Evolutionary conservation across 2,888 invertebrate species (phyloP).

Genomic region (Deroplatys truncata): DNA sequence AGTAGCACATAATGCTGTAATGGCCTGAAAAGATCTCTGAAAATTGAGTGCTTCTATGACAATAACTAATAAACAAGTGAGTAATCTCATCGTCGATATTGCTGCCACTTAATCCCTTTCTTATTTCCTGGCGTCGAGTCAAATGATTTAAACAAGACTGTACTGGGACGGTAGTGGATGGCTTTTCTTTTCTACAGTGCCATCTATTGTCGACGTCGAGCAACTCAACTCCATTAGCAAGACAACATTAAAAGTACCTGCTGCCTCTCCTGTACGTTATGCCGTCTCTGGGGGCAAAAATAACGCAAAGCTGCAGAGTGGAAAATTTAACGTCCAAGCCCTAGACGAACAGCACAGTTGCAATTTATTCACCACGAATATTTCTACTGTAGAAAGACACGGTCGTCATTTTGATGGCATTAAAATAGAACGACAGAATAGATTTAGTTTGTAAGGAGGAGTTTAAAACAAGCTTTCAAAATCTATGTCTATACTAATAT

Average conservation of each 20-base stretch:
- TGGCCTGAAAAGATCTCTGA: no score
- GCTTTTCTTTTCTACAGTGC: not conserved
- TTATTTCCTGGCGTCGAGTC: not conserved
- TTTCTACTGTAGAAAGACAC: not conserved
- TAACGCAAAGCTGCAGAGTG: not conserved
- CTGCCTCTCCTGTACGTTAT: not conserved
- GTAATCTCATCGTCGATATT: no score
- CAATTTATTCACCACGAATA: not conserved
- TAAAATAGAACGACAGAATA: no score
- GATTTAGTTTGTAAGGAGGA: no score
- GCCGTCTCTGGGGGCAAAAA: not conserved
- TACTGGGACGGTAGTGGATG: not conserved
- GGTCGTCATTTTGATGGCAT: no score
- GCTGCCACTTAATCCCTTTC: no score
- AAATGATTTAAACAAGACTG: not conserved
- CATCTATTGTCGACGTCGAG: not conserved
- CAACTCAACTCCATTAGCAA: not conserved
- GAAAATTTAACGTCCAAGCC: not conserved
- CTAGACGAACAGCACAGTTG: not conserved
- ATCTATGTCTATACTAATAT: no score
- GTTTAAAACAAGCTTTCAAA: no score
- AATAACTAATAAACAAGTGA: no score
- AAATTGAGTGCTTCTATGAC: no score
- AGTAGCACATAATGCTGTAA: no score
- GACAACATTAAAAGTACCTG: not conserved